Percentiles rank a stretch among this genome's conserved stretches.
Conservation (phyloP, 1,140 invertebrate species). For the Ostrea denselamellosa region DNA sequence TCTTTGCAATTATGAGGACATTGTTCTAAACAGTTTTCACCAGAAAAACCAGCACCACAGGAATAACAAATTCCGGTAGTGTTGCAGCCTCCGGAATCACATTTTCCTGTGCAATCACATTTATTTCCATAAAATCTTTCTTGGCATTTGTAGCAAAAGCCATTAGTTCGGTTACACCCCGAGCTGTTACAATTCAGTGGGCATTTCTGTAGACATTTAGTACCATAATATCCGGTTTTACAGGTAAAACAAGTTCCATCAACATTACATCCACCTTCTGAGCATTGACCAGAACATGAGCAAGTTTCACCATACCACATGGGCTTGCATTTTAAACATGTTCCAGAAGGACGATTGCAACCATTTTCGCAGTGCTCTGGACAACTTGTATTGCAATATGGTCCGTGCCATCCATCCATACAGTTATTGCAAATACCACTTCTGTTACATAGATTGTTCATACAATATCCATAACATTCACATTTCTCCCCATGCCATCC, state of each 20-base stretch:
- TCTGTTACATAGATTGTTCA: not conserved
- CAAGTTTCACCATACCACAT: slow-evolving; percentile 45
- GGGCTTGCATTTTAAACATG: slow-evolving; percentile 41
- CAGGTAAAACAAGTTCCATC: slow-evolving; percentile 44
- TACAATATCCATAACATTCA: slow-evolving; percentile 43
- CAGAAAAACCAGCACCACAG: not conserved
- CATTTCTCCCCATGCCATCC: slow-evolving; percentile 47
- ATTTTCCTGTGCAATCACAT: slow-evolving; percentile 37
- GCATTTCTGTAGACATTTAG: slow-evolving; percentile 42
- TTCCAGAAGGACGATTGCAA: slow-evolving; percentile 14
- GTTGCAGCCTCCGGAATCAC: slow-evolving; percentile 31
- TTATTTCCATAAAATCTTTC: slow-evolving; percentile 38
- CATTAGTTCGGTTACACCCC: slow-evolving; percentile 15
- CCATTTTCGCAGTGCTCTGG: slow-evolving; percentile 34
- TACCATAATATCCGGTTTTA: slow-evolving; percentile 34
- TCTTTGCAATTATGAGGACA: slow-evolving; percentile 41
- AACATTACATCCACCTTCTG: slow-evolving; percentile 17
- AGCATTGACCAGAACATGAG: slow-evolving; percentile 45
- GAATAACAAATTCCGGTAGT: slow-evolving; percentile 37
- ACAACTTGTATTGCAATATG: slow-evolving; percentile 41
- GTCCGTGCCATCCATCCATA: slow-evolving; percentile 29
- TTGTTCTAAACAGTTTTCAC: slow-evolving; percentile 12
- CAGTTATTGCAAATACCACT: slow-evolving; percentile 38
- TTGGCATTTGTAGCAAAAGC: slow-evolving; percentile 27
- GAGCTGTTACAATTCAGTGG: slow-evolving; percentile 37